Conservation (phyloP, 1,140 invertebrate genomes). For the Rhopalosiphum maidis region DNA sequence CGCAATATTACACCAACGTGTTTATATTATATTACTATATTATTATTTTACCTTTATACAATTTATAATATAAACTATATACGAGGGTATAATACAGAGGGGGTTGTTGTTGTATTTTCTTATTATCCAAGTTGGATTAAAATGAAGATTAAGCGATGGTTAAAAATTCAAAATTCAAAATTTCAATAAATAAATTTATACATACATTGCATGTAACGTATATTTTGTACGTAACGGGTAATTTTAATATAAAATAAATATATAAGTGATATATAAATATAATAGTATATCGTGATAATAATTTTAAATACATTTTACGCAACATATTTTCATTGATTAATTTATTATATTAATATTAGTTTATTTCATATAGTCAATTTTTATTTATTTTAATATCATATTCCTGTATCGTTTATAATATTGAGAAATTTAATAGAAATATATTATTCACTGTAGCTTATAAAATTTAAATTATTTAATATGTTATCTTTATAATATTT, state of each 20-base stretch:
- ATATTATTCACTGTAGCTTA: no score
- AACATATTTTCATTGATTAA: not conserved
- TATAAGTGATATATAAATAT: no score
- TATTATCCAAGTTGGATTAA: not conserved
- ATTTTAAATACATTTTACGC: not conserved
- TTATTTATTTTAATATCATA: not conserved
- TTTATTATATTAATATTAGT: not conserved
- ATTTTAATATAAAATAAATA: not conserved
- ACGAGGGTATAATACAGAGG: not conserved
- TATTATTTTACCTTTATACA: not conserved
- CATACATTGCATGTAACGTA: no score
- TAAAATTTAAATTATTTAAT: no score
- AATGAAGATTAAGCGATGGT: not conserved
- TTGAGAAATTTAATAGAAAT: no score
- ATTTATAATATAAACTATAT: not conserved
- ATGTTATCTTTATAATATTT: no score
- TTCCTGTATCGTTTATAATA: not conserved
- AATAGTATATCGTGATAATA: not conserved
- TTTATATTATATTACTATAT: not conserved
- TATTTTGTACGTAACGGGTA: no score
- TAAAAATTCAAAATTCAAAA: not conserved
- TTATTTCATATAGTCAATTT: not conserved
- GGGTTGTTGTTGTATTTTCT: not conserved
- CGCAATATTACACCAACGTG: not conserved
- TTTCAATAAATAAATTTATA: not conserved